Conservation (phyloP, 2,888 invertebrate genomes). For the Ellobium chinense region DNA sequence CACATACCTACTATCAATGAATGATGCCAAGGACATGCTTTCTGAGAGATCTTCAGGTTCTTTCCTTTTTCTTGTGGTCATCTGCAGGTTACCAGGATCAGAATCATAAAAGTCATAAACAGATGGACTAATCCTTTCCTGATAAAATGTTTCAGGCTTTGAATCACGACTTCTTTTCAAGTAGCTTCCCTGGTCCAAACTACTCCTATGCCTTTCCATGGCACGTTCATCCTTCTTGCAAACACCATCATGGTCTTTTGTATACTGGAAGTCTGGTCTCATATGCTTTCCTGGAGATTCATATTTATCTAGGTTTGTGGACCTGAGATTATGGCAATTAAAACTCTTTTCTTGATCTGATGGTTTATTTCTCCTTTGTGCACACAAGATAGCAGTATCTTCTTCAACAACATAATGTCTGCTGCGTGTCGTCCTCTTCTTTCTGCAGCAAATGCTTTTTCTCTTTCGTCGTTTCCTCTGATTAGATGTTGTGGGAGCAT, state of each 20-base stretch:
- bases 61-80: background rate
- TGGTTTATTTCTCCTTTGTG: no score
- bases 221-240: background rate
- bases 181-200: no score
- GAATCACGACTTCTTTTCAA: no score
- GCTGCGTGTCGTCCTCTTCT: background rate
- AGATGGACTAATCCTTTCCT: background rate
- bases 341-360: no score
- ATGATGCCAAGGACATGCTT: slow-evolving; percentile 6
- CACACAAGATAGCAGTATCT: no score
- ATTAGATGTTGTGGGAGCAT: background rate
- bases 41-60: background rate
- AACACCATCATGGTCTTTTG: no score
- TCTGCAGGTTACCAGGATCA: background rate
- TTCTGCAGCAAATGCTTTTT: background rate
- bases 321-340: no score
- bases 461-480: background rate
- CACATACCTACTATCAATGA: slow-evolving; percentile 10
- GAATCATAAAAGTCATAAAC: slow-evolving; percentile 14
- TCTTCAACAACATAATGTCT: no score
- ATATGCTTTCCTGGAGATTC: background rate
- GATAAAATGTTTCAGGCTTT: no score
- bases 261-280: background rate
- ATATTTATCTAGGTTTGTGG: no score
- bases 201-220: no score